Percentiles rank a stretch among this genome's conserved stretches.
Conservation (phyloP, 2,113 vertebrate species). For the Dipodomys stephensi region DNA sequence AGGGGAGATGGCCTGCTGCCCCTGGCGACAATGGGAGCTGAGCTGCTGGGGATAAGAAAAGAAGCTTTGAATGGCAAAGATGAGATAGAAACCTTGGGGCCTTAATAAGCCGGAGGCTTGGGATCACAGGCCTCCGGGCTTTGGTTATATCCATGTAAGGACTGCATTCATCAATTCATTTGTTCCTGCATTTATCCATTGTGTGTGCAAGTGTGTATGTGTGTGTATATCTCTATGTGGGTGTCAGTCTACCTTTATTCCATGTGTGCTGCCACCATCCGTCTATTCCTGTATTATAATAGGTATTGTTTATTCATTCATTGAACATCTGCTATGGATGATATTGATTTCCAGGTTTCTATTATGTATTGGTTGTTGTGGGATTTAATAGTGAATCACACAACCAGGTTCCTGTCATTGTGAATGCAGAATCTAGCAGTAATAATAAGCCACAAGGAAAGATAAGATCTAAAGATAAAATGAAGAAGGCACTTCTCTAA, state of each 20-base stretch:
- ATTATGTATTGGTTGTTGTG: background rate
- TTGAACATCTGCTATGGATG: background rate
- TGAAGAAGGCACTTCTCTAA: background rate
- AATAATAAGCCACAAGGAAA: background rate
- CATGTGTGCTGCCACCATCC: background rate
- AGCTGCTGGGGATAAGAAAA: background rate
- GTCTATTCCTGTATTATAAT: background rate
- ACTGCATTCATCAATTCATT: background rate
- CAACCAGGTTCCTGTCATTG: background rate
- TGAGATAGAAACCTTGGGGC: background rate
- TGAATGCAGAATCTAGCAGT: background rate
- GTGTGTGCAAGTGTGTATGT: background rate
- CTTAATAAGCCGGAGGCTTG: conserved; percentile 15
- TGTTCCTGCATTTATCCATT: background rate
- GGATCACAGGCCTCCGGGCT: background rate
- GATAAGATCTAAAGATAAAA: too few species aligned
- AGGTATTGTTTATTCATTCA: background rate
- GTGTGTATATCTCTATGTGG: background rate
- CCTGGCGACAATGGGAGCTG: background rate
- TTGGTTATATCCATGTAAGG: conserved; percentile 20
- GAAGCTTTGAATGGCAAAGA: conserved; percentile 43
- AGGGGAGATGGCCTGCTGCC: conserved; percentile 30
- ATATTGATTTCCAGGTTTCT: background rate
- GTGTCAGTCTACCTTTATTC: fast-evolving
- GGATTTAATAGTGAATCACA: background rate